Percentiles rank a stretch among this genome's conserved stretches.
These are phyloP conservation scores for Nebria brevicollis DNA, from an alignment of 2,888 invertebrate genomes.

Conservation along the genomic window DNA sequence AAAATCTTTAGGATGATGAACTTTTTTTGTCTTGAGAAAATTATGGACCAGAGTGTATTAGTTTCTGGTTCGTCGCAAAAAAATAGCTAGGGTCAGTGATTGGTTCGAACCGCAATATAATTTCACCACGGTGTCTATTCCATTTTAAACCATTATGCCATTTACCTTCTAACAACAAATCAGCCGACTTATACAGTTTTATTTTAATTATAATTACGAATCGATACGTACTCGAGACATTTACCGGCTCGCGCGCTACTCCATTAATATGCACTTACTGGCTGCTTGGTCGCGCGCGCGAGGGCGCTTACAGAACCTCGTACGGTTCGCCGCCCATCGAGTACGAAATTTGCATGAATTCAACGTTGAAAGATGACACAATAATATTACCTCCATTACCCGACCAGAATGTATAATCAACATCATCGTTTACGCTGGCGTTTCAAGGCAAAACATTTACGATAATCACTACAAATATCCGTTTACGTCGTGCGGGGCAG, in stretches of 20 bases:
- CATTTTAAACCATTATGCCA: neutral
- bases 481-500: too few species aligned
- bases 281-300: neutral
- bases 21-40: too few species aligned
- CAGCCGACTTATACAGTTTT: conserved; percentile 21
- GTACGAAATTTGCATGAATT: conserved; percentile 45
- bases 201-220: conserved; percentile 52
- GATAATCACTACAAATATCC: too few species aligned
- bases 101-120: neutral
- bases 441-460: neutral
- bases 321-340: conserved; percentile 29
- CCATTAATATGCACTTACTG: conserved; percentile 41
- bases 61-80: too few species aligned
- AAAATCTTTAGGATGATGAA: too few species aligned
- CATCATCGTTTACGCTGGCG: neutral
- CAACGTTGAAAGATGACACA: conserved; percentile 44
- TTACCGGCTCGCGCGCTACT: conserved; percentile 16
- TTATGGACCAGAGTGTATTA: too few species aligned
- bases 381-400: conserved; percentile 46
- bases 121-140: neutral
- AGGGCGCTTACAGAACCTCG: conserved; percentile 40
- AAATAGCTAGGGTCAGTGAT: neutral
- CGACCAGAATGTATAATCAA: conserved; percentile 40
- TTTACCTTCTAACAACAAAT: conserved; percentile 25
- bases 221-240: conserved; percentile 50